Base-by-base conservation (phyloP, 2,797 vertebrate genomes). In the Eulemur mongoz region DNA sequence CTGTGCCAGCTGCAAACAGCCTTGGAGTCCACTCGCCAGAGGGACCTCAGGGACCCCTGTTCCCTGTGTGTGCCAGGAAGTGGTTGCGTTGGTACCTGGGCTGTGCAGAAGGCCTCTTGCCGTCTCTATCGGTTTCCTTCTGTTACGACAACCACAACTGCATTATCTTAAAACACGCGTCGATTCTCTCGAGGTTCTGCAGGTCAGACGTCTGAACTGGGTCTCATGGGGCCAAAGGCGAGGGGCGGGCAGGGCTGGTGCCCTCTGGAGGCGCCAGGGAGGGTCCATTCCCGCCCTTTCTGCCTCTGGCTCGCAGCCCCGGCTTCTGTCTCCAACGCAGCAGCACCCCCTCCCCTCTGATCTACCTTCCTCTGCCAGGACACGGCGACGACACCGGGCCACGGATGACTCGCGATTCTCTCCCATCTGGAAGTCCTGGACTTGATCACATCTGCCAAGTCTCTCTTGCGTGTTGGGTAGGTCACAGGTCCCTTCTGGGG, bases 11-110 rank as follows among this genome's bases (percentile, higher is more conserved):
- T 86, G 57, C 23, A 73, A 86, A 50, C 27, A 27, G 40, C 43
- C 69, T 2, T 15, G 20, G 25, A 1, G 3, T 43, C 79, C 22
- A 35, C 72, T 2, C 1, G 5, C 43, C 0, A 0, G 17, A 52
- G 17, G 80, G 35, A 61, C 18, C 25, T 57, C 30, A 3, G 25
- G 13, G 76, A 3, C 7, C 38, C 22, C 23, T 18, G 23, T 61
- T 13, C 27, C 27, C 25, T 14, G 27, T 61, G 54, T 32, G 65
- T 23, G 10, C 48, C 45, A 45, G 1, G 38, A 70, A 13, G 23
- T 30, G 59, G 59, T 13, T 11, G 5, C 27, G 27, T 30, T 4
- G 5, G 27, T 12, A 12, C 5, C 50, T 52, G 50, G 50, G 17
- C 50, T 20, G 50, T 17, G 1, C 65, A 20, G 2, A 9, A 11